A percentile compares a stretch with the other conserved stretches of the same genome.
Conservation (phyloP, 2,888 invertebrate genomes). For the Ferdinandea cuprea region DNA sequence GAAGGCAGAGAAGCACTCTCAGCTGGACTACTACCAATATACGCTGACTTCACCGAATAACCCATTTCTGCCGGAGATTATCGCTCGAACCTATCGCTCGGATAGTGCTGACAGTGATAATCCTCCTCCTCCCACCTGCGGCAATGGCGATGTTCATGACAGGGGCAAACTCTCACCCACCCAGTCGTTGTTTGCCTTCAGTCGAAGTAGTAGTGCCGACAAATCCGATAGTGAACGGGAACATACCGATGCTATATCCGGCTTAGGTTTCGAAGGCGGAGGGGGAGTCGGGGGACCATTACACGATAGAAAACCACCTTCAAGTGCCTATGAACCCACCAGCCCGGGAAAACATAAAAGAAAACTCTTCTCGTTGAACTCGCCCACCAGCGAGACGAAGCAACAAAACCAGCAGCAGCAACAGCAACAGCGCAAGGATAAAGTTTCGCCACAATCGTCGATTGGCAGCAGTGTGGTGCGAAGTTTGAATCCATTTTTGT, state of each 20-base stretch:
- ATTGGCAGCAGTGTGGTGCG: slow-evolving; percentile 77
- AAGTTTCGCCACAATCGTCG: slow-evolving; percentile 74
- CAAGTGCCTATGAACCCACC: slow-evolving; percentile 76
- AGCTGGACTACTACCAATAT: slow-evolving; percentile 80
- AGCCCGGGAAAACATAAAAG: slow-evolving; percentile 80
- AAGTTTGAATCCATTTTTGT: slow-evolving; percentile 81
- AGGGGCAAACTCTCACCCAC: slow-evolving; percentile 51
- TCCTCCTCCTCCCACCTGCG: slow-evolving; percentile 38
- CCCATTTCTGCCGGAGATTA: slow-evolving; percentile 82
- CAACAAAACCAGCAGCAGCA: slow-evolving; percentile 74
- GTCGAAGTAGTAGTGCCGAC: slow-evolving; percentile 65
- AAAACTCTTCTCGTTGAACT: slow-evolving; percentile 80
- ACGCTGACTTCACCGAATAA: slow-evolving; percentile 82
- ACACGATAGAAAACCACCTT: slow-evolving; percentile 45
- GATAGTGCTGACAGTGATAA: slow-evolving; percentile 79
- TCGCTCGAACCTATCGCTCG: slow-evolving; percentile 80
- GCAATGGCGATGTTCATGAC: slow-evolving; percentile 59
- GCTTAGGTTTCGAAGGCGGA: slow-evolving; percentile 61
- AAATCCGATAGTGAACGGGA: slow-evolving; percentile 66
- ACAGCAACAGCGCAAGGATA: slow-evolving; percentile 74
- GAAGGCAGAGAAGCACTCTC: slow-evolving; percentile 51
- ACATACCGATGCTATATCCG: slow-evolving; percentile 78
- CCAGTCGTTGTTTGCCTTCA: slow-evolving; percentile 59
- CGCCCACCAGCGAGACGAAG: slow-evolving; percentile 78
- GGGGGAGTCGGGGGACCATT: slow-evolving; percentile 28